Percentiles rank a stretch among this genome's conserved stretches.
phyloP scores from a whole-genome alignment of 2,888 invertebrate species.

The Epiperipatus broadwayi region DNA sequence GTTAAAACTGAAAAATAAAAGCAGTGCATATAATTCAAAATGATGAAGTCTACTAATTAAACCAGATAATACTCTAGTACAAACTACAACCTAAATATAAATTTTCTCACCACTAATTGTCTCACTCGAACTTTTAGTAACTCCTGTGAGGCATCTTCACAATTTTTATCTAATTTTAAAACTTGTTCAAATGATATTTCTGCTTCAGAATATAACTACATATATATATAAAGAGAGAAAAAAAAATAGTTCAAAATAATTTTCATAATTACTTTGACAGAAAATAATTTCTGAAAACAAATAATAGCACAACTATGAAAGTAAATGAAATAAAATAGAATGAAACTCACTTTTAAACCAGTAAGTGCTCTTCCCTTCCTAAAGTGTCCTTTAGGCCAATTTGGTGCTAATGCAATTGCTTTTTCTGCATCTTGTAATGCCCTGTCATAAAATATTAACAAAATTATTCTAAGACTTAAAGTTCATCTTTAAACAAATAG shows the following conservation, averaged over 20 bases:
- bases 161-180: conserved; percentile 30
- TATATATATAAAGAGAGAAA: too few relatives aligned
- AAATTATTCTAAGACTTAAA: too few relatives aligned
- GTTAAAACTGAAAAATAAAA: too few relatives aligned
- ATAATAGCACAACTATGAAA: not conserved
- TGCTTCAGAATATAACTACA: conserved; percentile 29
- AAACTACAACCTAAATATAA: conserved; percentile 8
- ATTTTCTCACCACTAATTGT: conserved; percentile 26
- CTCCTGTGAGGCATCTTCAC: conserved; percentile 30
- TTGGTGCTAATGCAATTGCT: conserved; percentile 29
- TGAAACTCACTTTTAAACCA: conserved; percentile 29
- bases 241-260: too few relatives aligned
- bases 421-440: conserved; percentile 33
- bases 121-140: conserved; percentile 27
- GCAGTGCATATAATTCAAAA: too few relatives aligned
- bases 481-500: too few relatives aligned
- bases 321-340: conserved; percentile 1
- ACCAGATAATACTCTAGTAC: too few relatives aligned
- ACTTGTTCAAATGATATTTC: conserved; percentile 31
- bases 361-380: conserved; percentile 32
- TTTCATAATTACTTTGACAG: too few relatives aligned
- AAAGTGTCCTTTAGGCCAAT: conserved; percentile 34
- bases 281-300: conserved; percentile 26
- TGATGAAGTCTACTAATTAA: too few relatives aligned
- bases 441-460: conserved; percentile 21